Conservation (phyloP, 2,113 vertebrate genomes). For the Herpailurus yagouaroundi region DNA sequence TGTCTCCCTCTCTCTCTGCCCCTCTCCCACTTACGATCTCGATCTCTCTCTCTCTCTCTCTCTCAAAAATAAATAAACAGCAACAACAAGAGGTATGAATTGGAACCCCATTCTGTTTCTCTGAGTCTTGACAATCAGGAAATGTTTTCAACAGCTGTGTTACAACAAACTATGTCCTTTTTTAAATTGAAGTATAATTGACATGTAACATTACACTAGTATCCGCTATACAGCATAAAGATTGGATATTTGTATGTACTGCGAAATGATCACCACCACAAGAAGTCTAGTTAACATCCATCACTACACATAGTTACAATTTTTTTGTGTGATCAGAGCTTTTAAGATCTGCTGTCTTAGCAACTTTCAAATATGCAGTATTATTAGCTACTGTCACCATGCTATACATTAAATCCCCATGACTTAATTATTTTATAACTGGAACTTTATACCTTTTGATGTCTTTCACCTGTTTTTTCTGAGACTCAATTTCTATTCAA, state of each 20-base stretch:
- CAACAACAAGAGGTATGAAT: not conserved
- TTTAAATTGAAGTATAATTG: not conserved
- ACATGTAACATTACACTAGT: not conserved
- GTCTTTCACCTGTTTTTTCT: not conserved
- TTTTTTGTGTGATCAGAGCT: not conserved
- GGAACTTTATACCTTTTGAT: not conserved
- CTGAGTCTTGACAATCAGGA: not conserved
- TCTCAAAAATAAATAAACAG: not conserved
- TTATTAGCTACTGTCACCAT: not conserved
- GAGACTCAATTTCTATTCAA: slow-evolving; percentile 6
- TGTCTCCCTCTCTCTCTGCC: not conserved
- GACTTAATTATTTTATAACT: not conserved
- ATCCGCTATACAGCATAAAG: not conserved
- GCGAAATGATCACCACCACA: not conserved
- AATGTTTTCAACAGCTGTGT: not conserved
- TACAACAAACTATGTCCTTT: not conserved
- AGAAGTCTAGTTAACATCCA: not conserved
- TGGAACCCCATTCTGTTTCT: not conserved
- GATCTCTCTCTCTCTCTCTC: not conserved
- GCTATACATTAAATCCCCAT: not conserved
- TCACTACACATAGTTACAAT: not conserved
- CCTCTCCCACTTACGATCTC: not conserved
- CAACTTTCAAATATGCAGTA: not conserved
- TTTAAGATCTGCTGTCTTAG: not conserved
- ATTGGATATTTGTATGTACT: not conserved